A percentile compares a stretch with the other conserved stretches of the same genome.
Conservation (phyloP, 2,888 invertebrate genomes). For the Vanessa cardui region DNA sequence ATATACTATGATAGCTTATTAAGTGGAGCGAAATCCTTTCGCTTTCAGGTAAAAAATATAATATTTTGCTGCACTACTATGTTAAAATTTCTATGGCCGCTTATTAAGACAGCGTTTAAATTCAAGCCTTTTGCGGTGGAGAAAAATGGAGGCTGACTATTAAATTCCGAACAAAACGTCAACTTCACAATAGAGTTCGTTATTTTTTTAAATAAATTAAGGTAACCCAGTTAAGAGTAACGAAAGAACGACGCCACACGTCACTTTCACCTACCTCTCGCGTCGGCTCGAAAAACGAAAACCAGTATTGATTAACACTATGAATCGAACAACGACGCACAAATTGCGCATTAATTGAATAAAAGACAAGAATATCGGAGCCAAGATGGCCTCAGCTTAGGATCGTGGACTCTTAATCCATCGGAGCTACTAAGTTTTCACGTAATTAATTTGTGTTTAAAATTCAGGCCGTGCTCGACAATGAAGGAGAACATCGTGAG, state of each 20-base stretch:
- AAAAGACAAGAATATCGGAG: neutral
- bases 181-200: constrained; percentile 24
- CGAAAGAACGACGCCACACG: constrained; percentile 23
- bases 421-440: too few species aligned
- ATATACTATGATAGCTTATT: too few species aligned
- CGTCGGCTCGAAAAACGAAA: constrained; percentile 30
- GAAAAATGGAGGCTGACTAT: constrained; percentile 15
- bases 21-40: too few species aligned
- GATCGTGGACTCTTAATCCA: too few species aligned
- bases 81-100: constrained; percentile 5
- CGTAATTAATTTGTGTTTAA: too few species aligned
- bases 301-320: constrained; percentile 18
- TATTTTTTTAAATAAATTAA: constrained; percentile 40
- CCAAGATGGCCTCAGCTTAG: too few species aligned
- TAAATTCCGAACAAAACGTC: constrained; percentile 21
- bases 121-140: constrained; percentile 2
- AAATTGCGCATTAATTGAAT: constrained; percentile 14
- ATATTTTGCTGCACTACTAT: neutral
- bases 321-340: constrained; percentile 12
- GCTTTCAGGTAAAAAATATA: too few species aligned
- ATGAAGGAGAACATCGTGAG: too few species aligned
- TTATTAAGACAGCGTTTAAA: constrained; percentile 3
- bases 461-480: too few species aligned
- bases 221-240: constrained; percentile 45
- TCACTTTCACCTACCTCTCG: constrained; percentile 44